A percentile compares a stretch with the other conserved stretches of the same genome.
These are phyloP conservation scores for Tachystola acroxantha DNA, from an alignment of 2,888 invertebrate genomes.

Conservation along the genomic window DNA sequence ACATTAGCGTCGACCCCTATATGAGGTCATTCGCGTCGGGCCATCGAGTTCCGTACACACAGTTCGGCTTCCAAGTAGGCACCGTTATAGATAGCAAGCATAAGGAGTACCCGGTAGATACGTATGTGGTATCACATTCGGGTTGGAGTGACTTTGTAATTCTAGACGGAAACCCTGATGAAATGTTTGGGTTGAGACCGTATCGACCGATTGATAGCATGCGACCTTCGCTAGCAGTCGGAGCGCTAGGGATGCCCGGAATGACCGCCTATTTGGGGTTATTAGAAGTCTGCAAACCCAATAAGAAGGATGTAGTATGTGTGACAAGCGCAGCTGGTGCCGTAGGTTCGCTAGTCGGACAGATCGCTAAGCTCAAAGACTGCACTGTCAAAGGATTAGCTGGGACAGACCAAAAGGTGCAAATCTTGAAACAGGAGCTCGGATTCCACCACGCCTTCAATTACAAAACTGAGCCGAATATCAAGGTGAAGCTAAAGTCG, in stretches of 20 bases:
- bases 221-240: conserved; percentile 73
- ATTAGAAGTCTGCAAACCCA: conserved; percentile 80
- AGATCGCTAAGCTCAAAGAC: conserved; percentile 76
- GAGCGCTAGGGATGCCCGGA: conserved; percentile 81
- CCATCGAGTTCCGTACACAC: conserved; percentile 29
- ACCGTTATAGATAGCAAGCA: conserved; percentile 81
- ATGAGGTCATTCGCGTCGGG: conserved; percentile 65
- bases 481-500: conserved; percentile 62
- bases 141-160: conserved; percentile 80
- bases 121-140: conserved; percentile 73
- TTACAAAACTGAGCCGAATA: conserved; percentile 77
- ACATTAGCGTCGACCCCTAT: conserved; percentile 82
- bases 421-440: conserved; percentile 77
- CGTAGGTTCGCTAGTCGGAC: conserved; percentile 83
- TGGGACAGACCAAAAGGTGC: conserved; percentile 81
- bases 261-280: conserved; percentile 36
- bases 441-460: conserved; percentile 82
- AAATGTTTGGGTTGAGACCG: conserved; percentile 30
- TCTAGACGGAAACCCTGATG: conserved; percentile 26
- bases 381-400: conserved; percentile 65
- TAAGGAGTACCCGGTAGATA: conserved; percentile 75
- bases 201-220: conserved; percentile 59
- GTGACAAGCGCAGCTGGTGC: conserved; percentile 84
- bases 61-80: conserved; percentile 40
- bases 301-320: conserved; percentile 80